phyloP scores from a whole-genome alignment of 2,888 invertebrate species.

The Phorcus lineatus region DNA sequence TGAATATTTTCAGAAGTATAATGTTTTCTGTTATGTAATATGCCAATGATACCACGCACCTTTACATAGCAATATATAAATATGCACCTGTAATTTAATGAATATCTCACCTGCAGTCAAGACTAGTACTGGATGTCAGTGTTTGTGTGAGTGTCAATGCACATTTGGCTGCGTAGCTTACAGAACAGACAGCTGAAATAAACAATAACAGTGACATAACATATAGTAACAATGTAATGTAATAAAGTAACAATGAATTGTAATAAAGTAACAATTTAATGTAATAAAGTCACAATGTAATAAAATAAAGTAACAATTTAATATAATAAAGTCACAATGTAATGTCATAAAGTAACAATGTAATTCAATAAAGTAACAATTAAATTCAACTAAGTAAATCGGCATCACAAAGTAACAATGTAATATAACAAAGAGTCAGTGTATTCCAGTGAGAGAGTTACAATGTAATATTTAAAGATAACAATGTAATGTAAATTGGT shows the following conservation, averaged over 20 bases:
- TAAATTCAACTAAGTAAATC: background rate
- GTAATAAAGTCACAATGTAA: background rate
- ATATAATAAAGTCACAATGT: background rate
- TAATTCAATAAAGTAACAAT: background rate
- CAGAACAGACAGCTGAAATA: conserved; percentile 17
- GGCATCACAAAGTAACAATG: background rate
- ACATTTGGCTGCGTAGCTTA: conserved; percentile 9
- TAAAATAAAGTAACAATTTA: background rate
- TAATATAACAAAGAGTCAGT: background rate
- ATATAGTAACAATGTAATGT: background rate
- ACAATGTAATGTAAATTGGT: background rate
- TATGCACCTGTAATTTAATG: too few species aligned
- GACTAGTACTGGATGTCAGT: background rate
- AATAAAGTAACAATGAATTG: background rate
- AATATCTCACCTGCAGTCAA: conserved; percentile 30
- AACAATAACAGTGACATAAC: background rate
- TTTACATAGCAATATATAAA: background rate
- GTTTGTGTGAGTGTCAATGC: background rate
- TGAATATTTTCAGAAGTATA: too few species aligned
- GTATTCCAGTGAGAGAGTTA: background rate
- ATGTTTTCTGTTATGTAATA: too few species aligned
- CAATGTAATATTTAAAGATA: background rate
- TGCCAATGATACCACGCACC: too few species aligned
- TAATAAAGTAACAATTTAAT: background rate
- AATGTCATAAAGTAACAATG: background rate